Percentiles rank a stretch among this genome's conserved stretches.
Evolutionary conservation across 2,888 invertebrate species (phyloP).

Genomic region (Dyspetes luteomarginatus): DNA sequence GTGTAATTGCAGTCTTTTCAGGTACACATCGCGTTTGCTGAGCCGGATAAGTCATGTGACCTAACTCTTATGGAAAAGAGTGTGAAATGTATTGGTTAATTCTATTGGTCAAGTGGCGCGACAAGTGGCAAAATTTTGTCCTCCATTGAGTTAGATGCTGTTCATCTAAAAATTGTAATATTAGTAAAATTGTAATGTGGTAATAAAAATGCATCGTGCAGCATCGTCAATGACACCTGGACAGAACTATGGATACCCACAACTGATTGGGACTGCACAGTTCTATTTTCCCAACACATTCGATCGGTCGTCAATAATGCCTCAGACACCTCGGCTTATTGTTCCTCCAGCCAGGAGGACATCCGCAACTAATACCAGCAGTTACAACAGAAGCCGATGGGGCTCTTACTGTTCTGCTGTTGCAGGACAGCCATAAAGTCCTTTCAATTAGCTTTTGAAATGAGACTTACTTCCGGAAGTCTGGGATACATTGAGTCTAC

Average conservation of each 20-base stretch:
- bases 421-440: slow-evolving; percentile 3
- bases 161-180: not conserved
- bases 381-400: not conserved
- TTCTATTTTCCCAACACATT: slow-evolving; percentile 39
- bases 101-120: too few species aligned
- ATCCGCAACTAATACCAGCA: not conserved
- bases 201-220: not conserved
- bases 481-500: not conserved
- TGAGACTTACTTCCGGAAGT: slow-evolving; percentile 24
- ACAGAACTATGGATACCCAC: not conserved
- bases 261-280: slow-evolving; percentile 33
- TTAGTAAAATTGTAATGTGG: too few species aligned
- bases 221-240: not conserved
- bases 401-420: not conserved
- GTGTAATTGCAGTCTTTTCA: slow-evolving; percentile 8
- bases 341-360: slow-evolving; percentile 5
- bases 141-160: not conserved
- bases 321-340: slow-evolving; percentile 38
- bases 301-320: slow-evolving; percentile 51
- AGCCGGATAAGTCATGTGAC: not conserved
- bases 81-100: not conserved
- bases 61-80: not conserved
- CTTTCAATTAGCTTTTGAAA: slow-evolving; percentile 48
- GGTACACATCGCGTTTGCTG: not conserved
- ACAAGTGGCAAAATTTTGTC: not conserved